Conservation (phyloP, 2,888 invertebrate species). For the Ennomos quercinarius region DNA sequence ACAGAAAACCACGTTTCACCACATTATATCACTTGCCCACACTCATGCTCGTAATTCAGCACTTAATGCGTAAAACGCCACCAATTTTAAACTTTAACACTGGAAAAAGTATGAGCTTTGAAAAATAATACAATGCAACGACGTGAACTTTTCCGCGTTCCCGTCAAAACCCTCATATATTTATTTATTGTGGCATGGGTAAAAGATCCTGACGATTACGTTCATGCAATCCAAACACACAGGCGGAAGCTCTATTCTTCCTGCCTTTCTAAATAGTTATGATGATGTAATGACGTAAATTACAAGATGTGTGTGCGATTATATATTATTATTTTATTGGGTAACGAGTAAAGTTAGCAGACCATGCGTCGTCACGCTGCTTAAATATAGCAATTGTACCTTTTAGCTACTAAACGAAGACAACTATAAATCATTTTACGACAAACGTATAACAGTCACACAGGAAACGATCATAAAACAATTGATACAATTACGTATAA, state of each 20-base stretch:
- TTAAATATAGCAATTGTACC: constrained; percentile 1
- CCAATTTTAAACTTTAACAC: no score
- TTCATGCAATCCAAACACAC: constrained; percentile 6
- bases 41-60: no score
- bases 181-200: no score
- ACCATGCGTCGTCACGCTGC: constrained; percentile 7
- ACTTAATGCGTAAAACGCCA: no score
- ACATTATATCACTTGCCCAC: no score
- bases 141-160: no score
- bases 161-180: no score
- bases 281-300: constrained; percentile 18
- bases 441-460: not conserved
- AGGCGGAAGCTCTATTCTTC: constrained; percentile 19
- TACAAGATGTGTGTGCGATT: constrained; percentile 2
- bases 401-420: not conserved
- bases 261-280: constrained; percentile 23
- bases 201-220: constrained; percentile 14
- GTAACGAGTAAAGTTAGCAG: constrained; percentile 3
- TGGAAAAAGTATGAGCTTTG: no score
- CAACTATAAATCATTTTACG: constrained; percentile 1
- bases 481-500: no score
- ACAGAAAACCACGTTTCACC: no score
- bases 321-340: constrained; percentile 15
- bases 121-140: no score
- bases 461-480: no score